Conservation (phyloP, 2,888 invertebrate species). For the Linyphia triangularis region DNA sequence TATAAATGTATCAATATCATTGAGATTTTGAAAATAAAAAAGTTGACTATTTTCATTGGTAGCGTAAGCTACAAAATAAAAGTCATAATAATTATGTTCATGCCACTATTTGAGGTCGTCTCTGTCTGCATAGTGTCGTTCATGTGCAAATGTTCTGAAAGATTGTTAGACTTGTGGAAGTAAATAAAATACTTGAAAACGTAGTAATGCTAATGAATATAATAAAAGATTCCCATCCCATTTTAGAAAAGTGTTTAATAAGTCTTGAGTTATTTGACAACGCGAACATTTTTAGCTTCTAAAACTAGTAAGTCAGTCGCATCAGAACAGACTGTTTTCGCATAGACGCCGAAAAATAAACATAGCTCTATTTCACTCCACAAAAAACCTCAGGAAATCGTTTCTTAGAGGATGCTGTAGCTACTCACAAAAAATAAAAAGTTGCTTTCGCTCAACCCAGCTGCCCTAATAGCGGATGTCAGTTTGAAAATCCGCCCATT, state of each 20-base stretch:
- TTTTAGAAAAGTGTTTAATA: not conserved
- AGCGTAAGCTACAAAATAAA: too few relatives aligned
- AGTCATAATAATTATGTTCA: too few relatives aligned
- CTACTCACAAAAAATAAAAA: not conserved
- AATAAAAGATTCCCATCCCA: too few relatives aligned
- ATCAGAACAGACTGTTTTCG: not conserved
- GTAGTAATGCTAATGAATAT: too few relatives aligned
- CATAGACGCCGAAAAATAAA: slow-evolving; percentile 4
- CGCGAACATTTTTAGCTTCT: not conserved
- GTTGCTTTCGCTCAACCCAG: not conserved
- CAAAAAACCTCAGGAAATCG: not conserved
- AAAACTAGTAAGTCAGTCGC: not conserved
- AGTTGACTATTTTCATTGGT: too few relatives aligned
- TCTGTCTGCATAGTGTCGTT: too few relatives aligned
- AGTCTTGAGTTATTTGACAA: not conserved
- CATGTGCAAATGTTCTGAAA: too few relatives aligned
- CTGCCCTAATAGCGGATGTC: slow-evolving; percentile 29
- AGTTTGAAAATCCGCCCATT: slow-evolving; percentile 29
- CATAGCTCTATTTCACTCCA: not conserved
- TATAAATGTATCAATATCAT: too few relatives aligned
- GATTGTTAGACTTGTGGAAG: too few relatives aligned
- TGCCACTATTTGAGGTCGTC: too few relatives aligned
- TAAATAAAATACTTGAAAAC: too few relatives aligned
- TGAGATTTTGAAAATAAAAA: too few relatives aligned
- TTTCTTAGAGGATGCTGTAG: not conserved